Evolutionary conservation across 2,888 invertebrate genomes (phyloP).

Genomic region (Neelides folsomi): DNA sequence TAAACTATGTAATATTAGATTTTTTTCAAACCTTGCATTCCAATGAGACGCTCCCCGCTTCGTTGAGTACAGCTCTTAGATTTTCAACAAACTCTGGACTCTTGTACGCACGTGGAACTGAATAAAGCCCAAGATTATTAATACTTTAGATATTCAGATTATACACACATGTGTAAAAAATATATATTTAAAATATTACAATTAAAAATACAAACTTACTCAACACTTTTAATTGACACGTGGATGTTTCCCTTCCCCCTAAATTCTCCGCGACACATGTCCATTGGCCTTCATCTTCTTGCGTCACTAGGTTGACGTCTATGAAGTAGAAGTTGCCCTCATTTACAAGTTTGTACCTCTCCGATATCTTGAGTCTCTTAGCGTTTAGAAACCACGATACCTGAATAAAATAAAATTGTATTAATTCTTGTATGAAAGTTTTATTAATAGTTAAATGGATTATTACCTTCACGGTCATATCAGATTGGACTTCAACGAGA

Average conservation of each 20-base stretch:
- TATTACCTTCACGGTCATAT: slow-evolving; percentile 61
- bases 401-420: slow-evolving; percentile 40
- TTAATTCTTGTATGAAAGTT: not conserved
- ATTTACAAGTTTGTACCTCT: slow-evolving; percentile 60
- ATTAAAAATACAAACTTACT: slow-evolving; percentile 40
- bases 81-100: slow-evolving; percentile 75
- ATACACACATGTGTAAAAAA: too few relatives aligned
- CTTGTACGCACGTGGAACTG: slow-evolving; percentile 76
- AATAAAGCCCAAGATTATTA: too few relatives aligned
- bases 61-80: slow-evolving; percentile 65
- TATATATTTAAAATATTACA: too few relatives aligned
- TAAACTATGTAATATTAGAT: not conserved
- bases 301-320: slow-evolving; percentile 64
- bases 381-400: slow-evolving; percentile 80
- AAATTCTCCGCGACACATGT: slow-evolving; percentile 66
- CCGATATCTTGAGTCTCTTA: slow-evolving; percentile 46
- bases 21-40: slow-evolving; percentile 59
- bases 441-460: not conserved
- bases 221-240: slow-evolving; percentile 59
- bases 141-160: not conserved
- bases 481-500: slow-evolving; percentile 68
- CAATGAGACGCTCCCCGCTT: slow-evolving; percentile 75
- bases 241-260: slow-evolving; percentile 59
- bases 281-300: slow-evolving; percentile 74
- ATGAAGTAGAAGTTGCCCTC: slow-evolving; percentile 78